phyloP scores from a whole-genome alignment of 92 coral and sea anemone species.

The Porites rus region DNA sequence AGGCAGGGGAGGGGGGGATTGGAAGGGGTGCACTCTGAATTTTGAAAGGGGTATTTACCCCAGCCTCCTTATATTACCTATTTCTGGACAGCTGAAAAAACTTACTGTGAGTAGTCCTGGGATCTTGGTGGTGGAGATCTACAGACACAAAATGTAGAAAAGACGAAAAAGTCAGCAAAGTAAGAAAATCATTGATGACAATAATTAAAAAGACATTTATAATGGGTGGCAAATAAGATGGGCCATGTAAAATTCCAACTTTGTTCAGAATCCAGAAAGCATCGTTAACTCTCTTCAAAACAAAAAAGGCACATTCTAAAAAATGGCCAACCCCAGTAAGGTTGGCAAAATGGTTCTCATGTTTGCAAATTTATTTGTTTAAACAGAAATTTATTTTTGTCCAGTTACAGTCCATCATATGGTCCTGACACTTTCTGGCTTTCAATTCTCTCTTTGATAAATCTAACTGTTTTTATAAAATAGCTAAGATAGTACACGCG shows the following conservation, averaged over 20 bases:
- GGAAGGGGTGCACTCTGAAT: too few species aligned
- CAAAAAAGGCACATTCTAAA: too few species aligned
- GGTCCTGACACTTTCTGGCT: not conserved
- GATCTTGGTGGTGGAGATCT: constrained; percentile 18
- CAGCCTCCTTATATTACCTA: not conserved
- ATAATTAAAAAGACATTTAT: not conserved
- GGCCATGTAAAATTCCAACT: not conserved
- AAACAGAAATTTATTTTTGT: not conserved
- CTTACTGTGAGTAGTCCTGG: constrained; percentile 6
- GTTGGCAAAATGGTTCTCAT: not conserved
- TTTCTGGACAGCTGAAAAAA: not conserved
- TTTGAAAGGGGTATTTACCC: too few species aligned
- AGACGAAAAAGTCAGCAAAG: not conserved
- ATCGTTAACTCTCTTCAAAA: not conserved
- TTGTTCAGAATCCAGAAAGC: not conserved
- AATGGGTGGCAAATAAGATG: not conserved
- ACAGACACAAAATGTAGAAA: not conserved
- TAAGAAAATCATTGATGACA: not conserved
- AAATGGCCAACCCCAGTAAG: too few species aligned
- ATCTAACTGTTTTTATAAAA: too few species aligned
- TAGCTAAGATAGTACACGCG: too few species aligned
- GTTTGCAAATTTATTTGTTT: not conserved
- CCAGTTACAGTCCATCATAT: not conserved
- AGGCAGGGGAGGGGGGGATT: too few species aligned
- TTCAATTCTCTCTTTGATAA: too few species aligned